Evolutionary conservation across 2,797 vertebrate species (phyloP), one percentile per base, ranked within the genome.

Genomic region (Aldrovandia affinis): DNA sequence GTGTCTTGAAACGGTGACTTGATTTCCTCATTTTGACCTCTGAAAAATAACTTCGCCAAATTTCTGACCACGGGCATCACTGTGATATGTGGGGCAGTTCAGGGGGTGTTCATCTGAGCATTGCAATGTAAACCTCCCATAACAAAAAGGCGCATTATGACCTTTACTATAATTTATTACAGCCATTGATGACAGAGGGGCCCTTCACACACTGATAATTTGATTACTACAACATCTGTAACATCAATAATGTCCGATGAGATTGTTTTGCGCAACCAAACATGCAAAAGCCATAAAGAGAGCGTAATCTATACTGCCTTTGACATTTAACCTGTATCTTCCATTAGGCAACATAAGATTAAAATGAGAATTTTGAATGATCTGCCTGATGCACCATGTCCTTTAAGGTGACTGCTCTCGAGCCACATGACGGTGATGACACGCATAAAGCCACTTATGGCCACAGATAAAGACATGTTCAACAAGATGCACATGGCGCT

Each of bases 181-280:
- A 25, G 84, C 63, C 87, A 85, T 87, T 85, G 86, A 80, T 92
- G 93, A 93, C 93, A 92, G 92, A 87, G 92, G 92, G 92, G 93
- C 92, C 93, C 93, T 95, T 95, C 94, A 95, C 94, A 94, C 88
- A 91, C 93, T 92, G 91, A 93, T 95, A 95, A 95, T 95, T 93
- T 95, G 94, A 96, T 96, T 93, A 96, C 93, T 92, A 89, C 91
- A 95, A 95, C 95, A 96, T 95, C 94, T 95, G 94, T 95, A 95
- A 94, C 95, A 95, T 95, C 94, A 94, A 94, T 95, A 94, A 94
- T 92, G 91, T 94, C 93, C 91, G 92, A 92, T 93, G 92, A 94
- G 93, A 95, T 95, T 95, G 95, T 95, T 95, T 94, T 94, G 93
- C 91, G 92, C 93, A 94, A 90, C 92, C 94, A 94, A 93, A 95